Base-by-base conservation (phyloP, 2,888 invertebrate genomes). In the Idaea straminata region DNA sequence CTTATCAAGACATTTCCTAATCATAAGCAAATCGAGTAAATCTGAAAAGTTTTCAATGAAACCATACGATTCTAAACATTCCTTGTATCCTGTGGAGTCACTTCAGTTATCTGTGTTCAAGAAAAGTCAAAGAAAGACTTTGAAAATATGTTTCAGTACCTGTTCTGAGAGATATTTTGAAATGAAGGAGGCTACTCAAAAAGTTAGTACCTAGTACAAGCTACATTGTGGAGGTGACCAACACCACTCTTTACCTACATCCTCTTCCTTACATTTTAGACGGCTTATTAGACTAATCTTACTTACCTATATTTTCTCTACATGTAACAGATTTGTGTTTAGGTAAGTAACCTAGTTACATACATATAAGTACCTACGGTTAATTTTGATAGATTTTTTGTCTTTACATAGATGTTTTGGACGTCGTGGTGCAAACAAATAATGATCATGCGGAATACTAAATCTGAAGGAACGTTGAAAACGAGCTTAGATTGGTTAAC, bases 91-190 rank as follows among this genome's bases (percentile, higher is more conserved):
- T 58, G 72, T 80, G 66, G 67, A 78, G n/a, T 76, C 76, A 4
- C 64, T 83, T 7, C 77, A 75, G 47, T 62, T 89, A 62, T 69
- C 69, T 4, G 90, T 96, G 47, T 96, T 95, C 83, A 94, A 94
- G 70, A 93, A 93, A 65, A 91, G 87, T 71, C 86, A 84, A 59
- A 89, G 95, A 36, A 94, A 94, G 77, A 92, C 94, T 0, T 85
- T 96, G 69, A 95, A 96, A 84, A 93, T 95, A 0, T 84, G 83
- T 57, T 89, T 94, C 66, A 88, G 88, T 69, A 88, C 92, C 61
- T 88, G 88, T 47, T 81, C 86, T 67, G 87, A 92, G 0, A 88
- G 93, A 74, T 95, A 95, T 84, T 96, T 95, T 82, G 96, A 96
- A 83, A 88, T 96, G 68, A 95, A 95, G 0, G 94, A 94, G 5